Evolutionary conservation across 1,140 invertebrate species (phyloP).

Genomic region (Forficula auricularia): DNA sequence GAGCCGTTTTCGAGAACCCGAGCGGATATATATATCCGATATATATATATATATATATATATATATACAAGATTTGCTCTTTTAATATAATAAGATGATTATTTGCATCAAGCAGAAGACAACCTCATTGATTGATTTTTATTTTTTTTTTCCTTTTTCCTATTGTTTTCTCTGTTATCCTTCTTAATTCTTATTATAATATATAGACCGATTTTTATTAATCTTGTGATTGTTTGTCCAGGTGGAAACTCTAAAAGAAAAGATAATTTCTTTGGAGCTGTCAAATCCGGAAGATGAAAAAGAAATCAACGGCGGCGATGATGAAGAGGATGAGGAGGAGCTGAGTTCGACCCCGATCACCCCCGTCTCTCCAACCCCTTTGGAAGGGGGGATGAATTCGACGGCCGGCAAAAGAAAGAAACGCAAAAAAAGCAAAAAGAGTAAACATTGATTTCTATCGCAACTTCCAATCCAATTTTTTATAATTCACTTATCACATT

Average conservation of each 20-base stretch:
- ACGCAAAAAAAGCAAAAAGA: not conserved
- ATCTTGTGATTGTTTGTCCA: constrained; percentile 26
- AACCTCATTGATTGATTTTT: too few species aligned
- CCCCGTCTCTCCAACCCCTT: constrained; percentile 12
- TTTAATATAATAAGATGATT: too few species aligned
- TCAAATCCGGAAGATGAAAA: constrained; percentile 39
- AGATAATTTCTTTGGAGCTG: constrained; percentile 70
- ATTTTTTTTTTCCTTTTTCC: too few species aligned
- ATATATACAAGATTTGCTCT: too few species aligned
- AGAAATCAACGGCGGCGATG: constrained; percentile 13
- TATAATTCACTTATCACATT: too few species aligned
- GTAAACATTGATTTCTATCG: not conserved
- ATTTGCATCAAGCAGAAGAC: too few species aligned
- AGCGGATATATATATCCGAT: too few species aligned
- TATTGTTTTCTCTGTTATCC: too few species aligned
- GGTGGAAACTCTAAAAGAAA: constrained; percentile 74
- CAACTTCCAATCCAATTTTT: not conserved
- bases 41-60: too few species aligned
- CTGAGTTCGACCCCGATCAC: constrained; percentile 19
- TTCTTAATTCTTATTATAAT: too few species aligned
- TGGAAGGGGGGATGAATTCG: constrained; percentile 2
- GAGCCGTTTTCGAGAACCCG: too few species aligned
- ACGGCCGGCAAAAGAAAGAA: not conserved
- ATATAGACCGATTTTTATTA: too few species aligned
- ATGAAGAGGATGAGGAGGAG: constrained; percentile 18